These are phyloP conservation scores for Theropithecus gelada DNA, from an alignment of 2,113 vertebrate species.

Conservation along the genomic window DNA sequence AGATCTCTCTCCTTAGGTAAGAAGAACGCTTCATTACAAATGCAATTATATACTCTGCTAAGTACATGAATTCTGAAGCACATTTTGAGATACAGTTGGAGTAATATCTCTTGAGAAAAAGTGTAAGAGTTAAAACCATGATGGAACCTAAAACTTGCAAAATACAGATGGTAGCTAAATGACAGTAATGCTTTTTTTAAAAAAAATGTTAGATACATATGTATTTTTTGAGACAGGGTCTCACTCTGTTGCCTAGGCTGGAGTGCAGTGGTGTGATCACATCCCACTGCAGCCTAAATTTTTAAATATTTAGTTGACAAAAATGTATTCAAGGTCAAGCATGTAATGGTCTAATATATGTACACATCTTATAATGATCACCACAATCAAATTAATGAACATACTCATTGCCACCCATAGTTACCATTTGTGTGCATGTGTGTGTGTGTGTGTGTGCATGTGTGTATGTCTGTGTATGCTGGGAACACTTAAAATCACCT, in stretches of 20 bases:
- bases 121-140: not conserved
- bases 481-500: not conserved
- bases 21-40: not conserved
- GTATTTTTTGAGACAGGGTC: no score
- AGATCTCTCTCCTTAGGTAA: not conserved
- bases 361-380: not conserved
- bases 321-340: not conserved
- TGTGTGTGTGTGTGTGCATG: not conserved
- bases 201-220: no score
- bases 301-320: not conserved
- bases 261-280: no score
- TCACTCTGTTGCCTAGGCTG: no score
- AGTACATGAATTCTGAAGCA: not conserved
- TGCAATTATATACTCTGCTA: not conserved
- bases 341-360: not conserved
- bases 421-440: not conserved
- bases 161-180: no score
- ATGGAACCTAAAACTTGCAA: no score
- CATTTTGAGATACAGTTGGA: not conserved
- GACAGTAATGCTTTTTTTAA: not conserved
- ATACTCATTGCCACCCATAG: not conserved
- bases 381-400: not conserved
- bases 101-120: not conserved
- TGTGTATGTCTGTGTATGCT: not conserved
- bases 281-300: not conserved